Evolutionary conservation across 2,113 vertebrate genomes (phyloP), one percentile per base, ranked within the genome.

Genomic region (Thalassarche chlororhynchos): DNA sequence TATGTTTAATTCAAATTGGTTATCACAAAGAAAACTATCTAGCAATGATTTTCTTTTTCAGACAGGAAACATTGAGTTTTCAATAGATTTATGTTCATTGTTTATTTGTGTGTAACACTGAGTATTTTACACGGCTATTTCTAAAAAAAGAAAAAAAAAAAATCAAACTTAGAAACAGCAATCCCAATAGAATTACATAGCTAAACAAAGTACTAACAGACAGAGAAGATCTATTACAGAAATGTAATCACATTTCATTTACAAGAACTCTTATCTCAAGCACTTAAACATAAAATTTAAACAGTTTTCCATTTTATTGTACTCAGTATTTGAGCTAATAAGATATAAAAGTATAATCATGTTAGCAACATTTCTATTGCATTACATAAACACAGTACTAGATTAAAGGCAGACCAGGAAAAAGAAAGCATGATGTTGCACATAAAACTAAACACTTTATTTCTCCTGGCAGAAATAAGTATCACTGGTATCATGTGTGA

Each of bases 1-100:
- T 98, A 98, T 79, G 96, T 87, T 98, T 95, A 96, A 98, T 98
- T 98, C 97, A 98, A 97, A 98, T 19, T 90, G 93, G 94, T 96
- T 42, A 97, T 84, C 96, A 93, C 97, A 98, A 98, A 97, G 96
- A 8, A 72, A 97, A 97, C 96, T 84, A 84, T 21, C n/a, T 15
- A 62, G 93, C 64, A 32, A 64, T 51, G 83, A 62, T 62, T 77
- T 57, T 40, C 44, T 78, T 78, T 84, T 87, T 96, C 98, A 72
- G 82, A 38, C 82, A 74, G 77, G 78, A 95, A 94, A 76, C 54
- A 38, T 32, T 15, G 92, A 77, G 85, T 90, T 97, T 97, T 94
- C 88, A 95, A 79, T 46, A 89, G 89, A 55, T 61, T 95, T 62
- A 66, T 89, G 65, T 47, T 93, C 70, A 60, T 88, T 94, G 95